Evolutionary conservation across 1,140 invertebrate species (phyloP).

Genomic region (Araneus ventricosus): DNA sequence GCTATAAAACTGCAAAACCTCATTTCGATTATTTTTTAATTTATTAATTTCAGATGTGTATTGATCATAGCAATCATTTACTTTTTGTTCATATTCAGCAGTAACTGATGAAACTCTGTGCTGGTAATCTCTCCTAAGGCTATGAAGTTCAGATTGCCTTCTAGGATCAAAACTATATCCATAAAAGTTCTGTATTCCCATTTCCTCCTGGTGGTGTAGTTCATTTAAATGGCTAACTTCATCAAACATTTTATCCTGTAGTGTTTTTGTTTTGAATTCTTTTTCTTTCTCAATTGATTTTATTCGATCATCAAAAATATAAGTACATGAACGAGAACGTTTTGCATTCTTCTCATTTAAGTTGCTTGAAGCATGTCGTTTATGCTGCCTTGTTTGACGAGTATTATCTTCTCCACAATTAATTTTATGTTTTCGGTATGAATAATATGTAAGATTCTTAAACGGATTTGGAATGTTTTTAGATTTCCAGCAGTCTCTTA

Average conservation of each 20-base stretch:
- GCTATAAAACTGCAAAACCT: constrained; percentile 52
- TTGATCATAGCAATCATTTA: not conserved
- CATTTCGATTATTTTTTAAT: constrained; percentile 23
- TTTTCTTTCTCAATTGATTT: not conserved
- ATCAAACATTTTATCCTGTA: not conserved
- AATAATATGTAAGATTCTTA: constrained; percentile 70
- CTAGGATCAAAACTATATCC: not conserved
- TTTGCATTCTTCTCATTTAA: not conserved
- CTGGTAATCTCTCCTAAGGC: not conserved
- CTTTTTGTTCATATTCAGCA: not conserved
- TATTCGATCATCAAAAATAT: constrained; percentile 42
- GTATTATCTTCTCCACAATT: not conserved
- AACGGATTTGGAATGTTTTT: constrained; percentile 72
- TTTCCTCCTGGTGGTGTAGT: not conserved
- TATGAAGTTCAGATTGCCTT: not conserved
- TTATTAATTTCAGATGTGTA: not conserved
- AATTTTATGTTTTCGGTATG: constrained; percentile 23
- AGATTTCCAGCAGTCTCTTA: constrained; percentile 70
- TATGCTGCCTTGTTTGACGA: not conserved
- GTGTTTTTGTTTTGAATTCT: not conserved
- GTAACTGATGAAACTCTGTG: not conserved
- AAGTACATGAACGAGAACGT: constrained; percentile 45
- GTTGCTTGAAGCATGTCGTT: constrained; percentile 45
- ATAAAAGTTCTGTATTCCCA: not conserved
- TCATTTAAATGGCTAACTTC: not conserved